These are phyloP conservation scores for Tromatobia lineatoria DNA, from an alignment of 2,888 invertebrate genomes.

Conservation along the genomic window DNA sequence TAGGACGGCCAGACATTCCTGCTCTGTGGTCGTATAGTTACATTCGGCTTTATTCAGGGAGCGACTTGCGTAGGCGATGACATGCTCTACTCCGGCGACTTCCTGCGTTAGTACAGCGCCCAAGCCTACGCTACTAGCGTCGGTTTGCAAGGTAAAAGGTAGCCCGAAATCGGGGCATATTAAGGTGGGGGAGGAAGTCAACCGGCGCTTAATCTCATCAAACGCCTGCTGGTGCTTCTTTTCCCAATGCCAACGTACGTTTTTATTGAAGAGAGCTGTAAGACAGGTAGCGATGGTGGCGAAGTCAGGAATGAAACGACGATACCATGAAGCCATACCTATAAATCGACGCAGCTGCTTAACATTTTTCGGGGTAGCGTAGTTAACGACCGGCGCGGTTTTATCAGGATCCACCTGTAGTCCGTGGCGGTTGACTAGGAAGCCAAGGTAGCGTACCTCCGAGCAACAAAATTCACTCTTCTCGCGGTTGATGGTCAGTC, in stretches of 20 bases:
- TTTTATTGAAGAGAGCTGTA: conserved; percentile 26
- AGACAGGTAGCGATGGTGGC: neutral
- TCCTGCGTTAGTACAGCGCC: conserved; percentile 43
- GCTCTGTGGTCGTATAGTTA: conserved; percentile 11
- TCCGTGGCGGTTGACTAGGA: conserved; percentile 2
- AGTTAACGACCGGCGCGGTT: neutral
- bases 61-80: neutral
- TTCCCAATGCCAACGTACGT: conserved; percentile 37
- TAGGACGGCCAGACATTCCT: conserved; percentile 41
- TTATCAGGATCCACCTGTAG: conserved; percentile 36
- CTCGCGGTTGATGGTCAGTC: conserved; percentile 52
- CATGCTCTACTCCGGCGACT: neutral
- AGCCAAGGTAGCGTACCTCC: conserved; percentile 33
- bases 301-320: conserved; percentile 3
- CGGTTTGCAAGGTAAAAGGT: too few species aligned
- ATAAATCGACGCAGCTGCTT: conserved; percentile 44
- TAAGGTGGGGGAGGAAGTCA: conserved; percentile 61
- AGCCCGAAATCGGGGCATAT: conserved; percentile 63
- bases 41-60: conserved; percentile 2
- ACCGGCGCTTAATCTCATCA: conserved; percentile 10
- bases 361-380: conserved; percentile 12
- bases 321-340: conserved; percentile 40
- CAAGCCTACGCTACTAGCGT: conserved; percentile 64
- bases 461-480: conserved; percentile 22
- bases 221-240: conserved; percentile 46